These are phyloP conservation scores for Nannobrachium achirus DNA, from an alignment of 2,113 vertebrate genomes.

Conservation along the genomic window DNA sequence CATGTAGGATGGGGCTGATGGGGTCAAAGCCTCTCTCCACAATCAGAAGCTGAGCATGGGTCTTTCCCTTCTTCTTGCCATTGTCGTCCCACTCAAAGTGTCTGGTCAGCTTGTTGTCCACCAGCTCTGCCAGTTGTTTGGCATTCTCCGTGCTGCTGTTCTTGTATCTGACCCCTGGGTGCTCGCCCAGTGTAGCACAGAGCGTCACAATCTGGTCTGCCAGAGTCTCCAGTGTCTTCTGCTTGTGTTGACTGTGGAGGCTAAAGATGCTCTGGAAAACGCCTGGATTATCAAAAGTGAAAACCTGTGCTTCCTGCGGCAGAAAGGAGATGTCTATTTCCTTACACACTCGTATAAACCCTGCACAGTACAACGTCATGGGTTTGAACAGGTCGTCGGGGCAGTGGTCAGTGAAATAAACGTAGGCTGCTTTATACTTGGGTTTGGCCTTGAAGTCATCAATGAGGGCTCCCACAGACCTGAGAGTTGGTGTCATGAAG, in stretches of 20 bases:
- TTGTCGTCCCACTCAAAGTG: constrained; percentile 89
- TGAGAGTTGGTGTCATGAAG: constrained; percentile 89
- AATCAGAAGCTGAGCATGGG: constrained; percentile 93
- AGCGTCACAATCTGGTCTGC: constrained; percentile 93
- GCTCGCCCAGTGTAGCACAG: constrained; percentile 93
- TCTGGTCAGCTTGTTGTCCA: constrained; percentile 87
- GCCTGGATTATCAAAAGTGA: constrained; percentile 88
- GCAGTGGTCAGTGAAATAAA: constrained; percentile 97
- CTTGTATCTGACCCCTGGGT: constrained; percentile 92
- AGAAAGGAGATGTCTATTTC: constrained; percentile 95
- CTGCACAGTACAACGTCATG: constrained; percentile 88
- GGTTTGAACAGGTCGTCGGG: constrained; percentile 91
- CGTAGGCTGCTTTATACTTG: constrained; percentile 92
- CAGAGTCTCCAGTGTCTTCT: constrained; percentile 82
- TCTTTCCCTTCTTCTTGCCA: constrained; percentile 93
- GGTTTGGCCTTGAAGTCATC: constrained; percentile 89
- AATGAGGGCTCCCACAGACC: constrained; percentile 92
- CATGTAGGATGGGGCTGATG: constrained; percentile 93
- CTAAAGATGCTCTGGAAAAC: constrained; percentile 91
- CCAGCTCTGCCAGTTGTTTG: constrained; percentile 87
- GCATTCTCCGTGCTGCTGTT: constrained; percentile 85
- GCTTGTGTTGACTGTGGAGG: constrained; percentile 82
- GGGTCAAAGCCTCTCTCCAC: constrained; percentile 95
- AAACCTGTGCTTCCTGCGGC: constrained; percentile 92
- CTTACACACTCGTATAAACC: constrained; percentile 90